Conservation (phyloP, 2,113 vertebrate genomes). For the Nanger granti region DNA sequence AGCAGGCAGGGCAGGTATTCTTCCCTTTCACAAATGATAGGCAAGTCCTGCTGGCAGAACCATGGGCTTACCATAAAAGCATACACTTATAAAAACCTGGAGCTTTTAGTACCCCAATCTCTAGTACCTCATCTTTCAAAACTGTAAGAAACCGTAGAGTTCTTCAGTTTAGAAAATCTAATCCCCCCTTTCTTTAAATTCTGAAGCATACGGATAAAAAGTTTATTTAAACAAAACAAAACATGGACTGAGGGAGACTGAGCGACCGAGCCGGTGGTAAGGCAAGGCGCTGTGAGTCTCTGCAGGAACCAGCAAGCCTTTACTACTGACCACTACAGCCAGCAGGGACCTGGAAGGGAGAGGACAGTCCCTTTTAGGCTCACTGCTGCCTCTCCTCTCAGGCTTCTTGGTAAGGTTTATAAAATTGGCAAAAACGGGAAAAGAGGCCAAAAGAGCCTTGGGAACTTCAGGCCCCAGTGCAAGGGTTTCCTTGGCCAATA, state of each 20-base stretch:
- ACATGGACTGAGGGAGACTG: neutral
- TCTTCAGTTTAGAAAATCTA: neutral
- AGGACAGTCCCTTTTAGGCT: neutral
- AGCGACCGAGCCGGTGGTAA: neutral
- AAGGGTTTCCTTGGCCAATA: neutral
- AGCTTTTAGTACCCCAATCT: neutral
- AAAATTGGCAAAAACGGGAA: neutral
- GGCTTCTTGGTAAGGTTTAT: neutral
- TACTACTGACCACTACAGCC: fast-evolving
- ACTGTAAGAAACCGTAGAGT: neutral
- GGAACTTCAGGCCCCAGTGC: neutral
- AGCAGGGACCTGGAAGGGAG: neutral
- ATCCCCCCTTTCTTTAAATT: neutral
- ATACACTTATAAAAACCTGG: neutral
- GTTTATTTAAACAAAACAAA: neutral
- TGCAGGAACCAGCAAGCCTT: neutral
- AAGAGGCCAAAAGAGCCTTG: neutral
- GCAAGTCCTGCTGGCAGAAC: neutral
- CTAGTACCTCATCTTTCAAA: neutral
- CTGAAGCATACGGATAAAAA: neutral
- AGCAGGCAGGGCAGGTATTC: neutral
- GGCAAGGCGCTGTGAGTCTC: neutral
- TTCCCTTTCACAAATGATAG: neutral
- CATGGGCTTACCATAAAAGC: neutral
- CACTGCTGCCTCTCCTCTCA: neutral